Percentiles rank a stretch among this genome's conserved stretches.
Conservation (phyloP, 2,113 vertebrate species). For the Thermophis baileyi region DNA sequence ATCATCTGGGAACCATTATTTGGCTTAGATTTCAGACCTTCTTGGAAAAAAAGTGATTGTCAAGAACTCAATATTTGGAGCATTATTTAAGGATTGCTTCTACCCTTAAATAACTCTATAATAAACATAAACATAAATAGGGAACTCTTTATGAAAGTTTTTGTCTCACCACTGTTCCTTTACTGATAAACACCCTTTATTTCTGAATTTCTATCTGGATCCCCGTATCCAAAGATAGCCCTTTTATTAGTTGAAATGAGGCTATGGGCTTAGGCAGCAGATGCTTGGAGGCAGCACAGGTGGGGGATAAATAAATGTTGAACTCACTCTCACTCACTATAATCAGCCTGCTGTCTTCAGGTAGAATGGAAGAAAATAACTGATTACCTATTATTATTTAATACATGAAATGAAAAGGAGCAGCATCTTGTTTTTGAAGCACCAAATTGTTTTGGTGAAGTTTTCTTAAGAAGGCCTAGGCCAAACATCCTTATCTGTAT, state of each 20-base stretch:
- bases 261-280: not conserved
- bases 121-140: no score
- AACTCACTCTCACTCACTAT: not conserved
- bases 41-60: no score
- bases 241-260: not conserved
- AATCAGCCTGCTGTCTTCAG: not conserved
- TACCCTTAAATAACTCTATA: not conserved
- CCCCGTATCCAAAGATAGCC: not conserved
- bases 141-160: not conserved
- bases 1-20: not conserved
- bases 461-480: not conserved
- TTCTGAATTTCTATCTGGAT: not conserved
- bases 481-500: not conserved
- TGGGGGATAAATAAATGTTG: not conserved
- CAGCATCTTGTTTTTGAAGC: not conserved
- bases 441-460: not conserved
- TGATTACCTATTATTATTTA: not conserved
- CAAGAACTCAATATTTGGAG: not conserved
- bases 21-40: not conserved
- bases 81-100: not conserved
- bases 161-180: not conserved
- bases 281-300: not conserved
- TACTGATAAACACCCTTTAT: not conserved
- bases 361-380: not conserved
- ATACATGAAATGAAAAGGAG: not conserved